Conservation (phyloP, 2,113 vertebrate species). For the Mirounga angustirostris region DNA sequence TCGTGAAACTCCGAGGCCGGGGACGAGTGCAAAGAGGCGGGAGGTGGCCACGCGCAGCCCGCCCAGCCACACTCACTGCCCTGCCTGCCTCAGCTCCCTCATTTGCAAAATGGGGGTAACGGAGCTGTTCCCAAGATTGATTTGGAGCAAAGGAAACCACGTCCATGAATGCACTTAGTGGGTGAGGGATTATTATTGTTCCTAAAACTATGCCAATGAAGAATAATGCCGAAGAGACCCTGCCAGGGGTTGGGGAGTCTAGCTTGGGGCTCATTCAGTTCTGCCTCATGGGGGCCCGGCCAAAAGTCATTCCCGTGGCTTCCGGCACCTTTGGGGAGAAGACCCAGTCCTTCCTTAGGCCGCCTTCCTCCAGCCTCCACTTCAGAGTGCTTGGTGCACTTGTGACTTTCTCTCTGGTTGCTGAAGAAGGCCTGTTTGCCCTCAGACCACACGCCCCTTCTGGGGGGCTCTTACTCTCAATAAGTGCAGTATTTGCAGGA, state of each 20-base stretch:
- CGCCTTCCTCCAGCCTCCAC: not conserved
- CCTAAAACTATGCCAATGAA: not conserved
- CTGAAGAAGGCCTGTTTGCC: not conserved
- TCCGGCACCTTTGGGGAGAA: not conserved
- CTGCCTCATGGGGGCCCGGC: not conserved
- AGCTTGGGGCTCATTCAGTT: not conserved
- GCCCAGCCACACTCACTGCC: too few relatives aligned
- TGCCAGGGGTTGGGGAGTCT: rapidly evolving
- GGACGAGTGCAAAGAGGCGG: not conserved
- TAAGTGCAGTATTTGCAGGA: not conserved
- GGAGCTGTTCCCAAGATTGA: not conserved
- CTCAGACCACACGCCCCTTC: not conserved
- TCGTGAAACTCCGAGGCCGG: not conserved
- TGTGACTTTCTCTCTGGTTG: not conserved
- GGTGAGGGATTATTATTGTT: not conserved
- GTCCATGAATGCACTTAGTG: too few relatives aligned
- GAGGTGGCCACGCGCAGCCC: not conserved
- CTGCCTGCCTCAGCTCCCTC: not conserved
- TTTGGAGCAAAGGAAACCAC: not conserved
- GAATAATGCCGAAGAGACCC: not conserved
- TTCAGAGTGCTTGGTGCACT: not conserved
- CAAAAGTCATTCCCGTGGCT: not conserved
- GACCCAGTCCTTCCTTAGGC: not conserved
- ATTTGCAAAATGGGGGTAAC: not conserved
- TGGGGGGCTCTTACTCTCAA: not conserved